Conservation (phyloP, 1,140 invertebrate species). For the Berghia stephanieae region DNA sequence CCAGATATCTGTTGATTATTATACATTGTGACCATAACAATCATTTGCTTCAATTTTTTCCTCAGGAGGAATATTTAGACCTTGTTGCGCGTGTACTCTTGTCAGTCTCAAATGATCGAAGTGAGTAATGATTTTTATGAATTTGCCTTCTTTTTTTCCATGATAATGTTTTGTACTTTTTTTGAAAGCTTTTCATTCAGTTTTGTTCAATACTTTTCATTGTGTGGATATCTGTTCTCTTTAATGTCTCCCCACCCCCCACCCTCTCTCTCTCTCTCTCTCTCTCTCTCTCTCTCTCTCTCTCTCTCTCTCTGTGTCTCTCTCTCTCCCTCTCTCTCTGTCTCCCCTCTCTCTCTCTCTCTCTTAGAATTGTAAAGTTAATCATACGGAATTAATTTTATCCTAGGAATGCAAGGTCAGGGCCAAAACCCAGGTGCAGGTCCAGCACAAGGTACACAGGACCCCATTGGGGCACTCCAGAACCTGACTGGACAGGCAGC, state of each 20-base stretch:
- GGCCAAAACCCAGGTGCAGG: slow-evolving; percentile 69
- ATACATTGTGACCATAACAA: no score
- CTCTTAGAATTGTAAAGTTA: not conserved
- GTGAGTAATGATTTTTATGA: not conserved
- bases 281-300: slow-evolving; percentile 24
- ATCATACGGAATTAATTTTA: not conserved
- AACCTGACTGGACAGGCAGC: slow-evolving; percentile 81
- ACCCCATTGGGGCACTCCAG: slow-evolving; percentile 86
- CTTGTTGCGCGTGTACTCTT: slow-evolving; percentile 19
- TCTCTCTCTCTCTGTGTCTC: slow-evolving; percentile 12
- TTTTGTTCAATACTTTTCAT: no score
- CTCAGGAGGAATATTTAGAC: slow-evolving; percentile 25
- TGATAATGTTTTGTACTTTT: no score
- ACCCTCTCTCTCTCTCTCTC: no score
- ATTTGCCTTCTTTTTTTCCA: not conserved
- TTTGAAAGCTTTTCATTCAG: no score
- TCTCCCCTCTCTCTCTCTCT: not conserved
- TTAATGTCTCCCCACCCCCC: not conserved
- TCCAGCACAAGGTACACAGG: no score
- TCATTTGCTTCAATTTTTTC: not conserved
- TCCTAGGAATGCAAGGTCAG: slow-evolving; percentile 35
- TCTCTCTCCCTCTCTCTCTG: slow-evolving; percentile 14
- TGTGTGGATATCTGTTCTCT: no score
- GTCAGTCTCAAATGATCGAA: slow-evolving; percentile 17
- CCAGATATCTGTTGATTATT: no score